Evolutionary conservation across 2,888 invertebrate species (phyloP).

Genomic region (Diarsia dahlii): DNA sequence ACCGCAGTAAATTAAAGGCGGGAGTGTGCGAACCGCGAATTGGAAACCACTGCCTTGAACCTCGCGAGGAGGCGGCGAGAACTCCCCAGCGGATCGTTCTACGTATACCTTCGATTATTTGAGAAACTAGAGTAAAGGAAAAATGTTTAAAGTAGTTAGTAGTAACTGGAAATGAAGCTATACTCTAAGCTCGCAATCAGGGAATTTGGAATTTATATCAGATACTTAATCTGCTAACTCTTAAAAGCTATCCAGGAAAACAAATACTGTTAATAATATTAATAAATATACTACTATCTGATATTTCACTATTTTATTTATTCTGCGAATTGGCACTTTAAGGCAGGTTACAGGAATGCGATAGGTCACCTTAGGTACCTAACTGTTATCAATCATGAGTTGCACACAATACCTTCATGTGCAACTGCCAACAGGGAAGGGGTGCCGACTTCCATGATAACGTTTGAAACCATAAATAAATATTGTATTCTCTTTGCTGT

Average conservation of each 20-base stretch:
- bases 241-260: not conserved
- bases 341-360: not conserved
- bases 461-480: slow-evolving; percentile 5
- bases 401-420: not conserved
- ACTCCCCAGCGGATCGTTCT: slow-evolving; percentile 75
- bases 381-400: too few relatives aligned
- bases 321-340: not conserved
- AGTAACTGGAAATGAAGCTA: slow-evolving; percentile 20
- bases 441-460: slow-evolving; percentile 18
- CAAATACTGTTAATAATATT: too few relatives aligned
- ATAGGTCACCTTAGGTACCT: too few relatives aligned
- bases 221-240: not conserved
- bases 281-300: not conserved
- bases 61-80: slow-evolving; percentile 69
- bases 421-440: not conserved
- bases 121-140: slow-evolving; percentile 53
- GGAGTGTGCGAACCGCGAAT: slow-evolving; percentile 78
- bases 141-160: slow-evolving; percentile 38
- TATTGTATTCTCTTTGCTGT: slow-evolving; percentile 19
- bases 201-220: not conserved
- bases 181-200: not conserved
- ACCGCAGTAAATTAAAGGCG: slow-evolving; percentile 86
- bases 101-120: slow-evolving; percentile 75
- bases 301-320: too few relatives aligned
- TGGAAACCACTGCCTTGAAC: slow-evolving; percentile 77